Conservation (phyloP, 2,113 vertebrate species). For the Nothocercus nigrocapillus region DNA sequence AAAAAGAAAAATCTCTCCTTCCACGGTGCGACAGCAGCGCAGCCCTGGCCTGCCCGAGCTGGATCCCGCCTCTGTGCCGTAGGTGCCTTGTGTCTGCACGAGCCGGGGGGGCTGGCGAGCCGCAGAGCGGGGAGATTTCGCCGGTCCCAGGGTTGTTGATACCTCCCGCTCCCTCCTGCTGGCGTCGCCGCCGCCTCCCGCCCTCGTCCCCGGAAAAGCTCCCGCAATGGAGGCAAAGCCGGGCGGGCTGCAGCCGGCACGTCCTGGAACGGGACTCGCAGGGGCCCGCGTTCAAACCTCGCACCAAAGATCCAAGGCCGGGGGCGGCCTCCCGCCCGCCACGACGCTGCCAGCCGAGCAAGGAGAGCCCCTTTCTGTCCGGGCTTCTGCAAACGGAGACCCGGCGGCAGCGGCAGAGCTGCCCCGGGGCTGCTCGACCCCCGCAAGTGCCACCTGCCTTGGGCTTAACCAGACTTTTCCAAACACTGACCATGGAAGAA, state of each 20-base stretch:
- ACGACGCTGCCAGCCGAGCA: not conserved
- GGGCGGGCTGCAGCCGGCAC: not conserved
- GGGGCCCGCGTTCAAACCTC: constrained; percentile 14
- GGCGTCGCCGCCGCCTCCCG: not conserved
- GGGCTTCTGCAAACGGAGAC: constrained; percentile 44
- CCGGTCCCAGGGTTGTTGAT: not conserved
- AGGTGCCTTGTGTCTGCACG: constrained; percentile 78
- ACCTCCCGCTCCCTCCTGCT: not conserved
- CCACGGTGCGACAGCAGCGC: constrained; percentile 27
- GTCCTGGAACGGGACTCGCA: not conserved
- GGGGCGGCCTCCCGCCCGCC: constrained; percentile 34
- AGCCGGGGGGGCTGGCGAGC: constrained; percentile 12
- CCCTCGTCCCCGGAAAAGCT: not conserved
- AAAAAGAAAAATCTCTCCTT: not conserved
- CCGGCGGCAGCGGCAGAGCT: not conserved
- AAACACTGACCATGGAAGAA: constrained; percentile 31
- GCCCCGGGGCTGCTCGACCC: not conserved
- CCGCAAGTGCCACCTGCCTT: constrained; percentile 47
- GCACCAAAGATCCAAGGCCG: constrained; percentile 81
- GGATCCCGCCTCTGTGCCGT: constrained; percentile 74
- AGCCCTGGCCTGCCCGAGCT: constrained; percentile 60
- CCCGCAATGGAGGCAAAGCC: not conserved
- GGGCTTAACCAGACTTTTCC: constrained; percentile 38
- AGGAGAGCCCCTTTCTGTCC: constrained; percentile 18
- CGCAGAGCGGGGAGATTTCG: not conserved